These are phyloP conservation scores for Gavialis gangeticus DNA, from an alignment of 2,113 vertebrate genomes.

Conservation along the genomic window DNA sequence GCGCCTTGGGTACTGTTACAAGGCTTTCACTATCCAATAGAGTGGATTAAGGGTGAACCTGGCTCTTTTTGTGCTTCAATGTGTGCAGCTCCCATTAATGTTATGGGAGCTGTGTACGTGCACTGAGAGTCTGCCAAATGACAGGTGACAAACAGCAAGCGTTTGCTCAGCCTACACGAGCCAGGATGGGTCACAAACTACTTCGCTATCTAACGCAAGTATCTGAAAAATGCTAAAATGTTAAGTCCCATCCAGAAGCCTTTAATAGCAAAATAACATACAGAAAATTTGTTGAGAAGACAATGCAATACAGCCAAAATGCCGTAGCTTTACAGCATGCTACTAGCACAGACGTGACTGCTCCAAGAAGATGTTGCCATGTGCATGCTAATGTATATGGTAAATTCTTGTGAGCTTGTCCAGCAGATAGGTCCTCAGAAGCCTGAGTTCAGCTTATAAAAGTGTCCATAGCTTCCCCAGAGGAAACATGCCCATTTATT, in stretches of 20 bases:
- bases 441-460: conserved; percentile 14
- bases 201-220: conserved; percentile 10
- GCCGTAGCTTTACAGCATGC: background rate
- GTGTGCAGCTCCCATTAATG: conserved; percentile 9
- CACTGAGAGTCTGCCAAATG: conserved; percentile 40
- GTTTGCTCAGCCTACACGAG: conserved; percentile 6
- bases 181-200: conserved; percentile 32
- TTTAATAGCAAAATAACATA: conserved; percentile 13
- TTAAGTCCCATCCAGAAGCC: conserved; percentile 35
- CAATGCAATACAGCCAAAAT: background rate
- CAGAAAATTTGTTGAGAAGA: background rate
- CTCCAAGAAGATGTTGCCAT: conserved; percentile 9
- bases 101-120: background rate
- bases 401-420: background rate
- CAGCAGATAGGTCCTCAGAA: conserved; percentile 23
- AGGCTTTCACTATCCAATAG: background rate
- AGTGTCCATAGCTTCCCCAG: background rate
- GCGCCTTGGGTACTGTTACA: conserved; percentile 24
- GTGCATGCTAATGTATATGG: conserved; percentile 1
- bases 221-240: conserved; percentile 59
- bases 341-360: background rate
- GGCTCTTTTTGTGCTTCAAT: background rate
- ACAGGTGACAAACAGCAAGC: conserved; percentile 56
- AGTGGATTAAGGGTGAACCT: conserved; percentile 27
- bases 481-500: background rate